Conservation (phyloP, 2,113 vertebrate genomes). For the Percina caprodes region DNA sequence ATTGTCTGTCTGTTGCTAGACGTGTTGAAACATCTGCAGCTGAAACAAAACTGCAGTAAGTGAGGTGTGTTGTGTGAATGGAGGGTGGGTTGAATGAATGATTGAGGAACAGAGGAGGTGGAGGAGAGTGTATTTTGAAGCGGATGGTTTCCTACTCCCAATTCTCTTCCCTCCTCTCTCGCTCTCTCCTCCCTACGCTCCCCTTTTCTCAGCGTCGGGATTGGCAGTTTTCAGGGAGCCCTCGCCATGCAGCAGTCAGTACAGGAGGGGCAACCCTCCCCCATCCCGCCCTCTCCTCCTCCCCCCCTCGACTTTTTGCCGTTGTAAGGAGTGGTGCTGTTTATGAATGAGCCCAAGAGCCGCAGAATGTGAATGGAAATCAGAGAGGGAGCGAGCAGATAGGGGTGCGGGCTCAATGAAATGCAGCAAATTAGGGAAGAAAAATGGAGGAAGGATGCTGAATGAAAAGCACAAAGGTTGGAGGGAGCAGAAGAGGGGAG, state of each 20-base stretch:
- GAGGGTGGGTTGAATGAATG: constrained; percentile 38
- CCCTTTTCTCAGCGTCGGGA: constrained; percentile 45
- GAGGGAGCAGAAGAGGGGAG: not conserved
- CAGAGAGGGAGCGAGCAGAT: constrained; percentile 42
- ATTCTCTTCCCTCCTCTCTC: not conserved
- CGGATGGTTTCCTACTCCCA: constrained; percentile 20
- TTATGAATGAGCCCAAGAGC: constrained; percentile 80
- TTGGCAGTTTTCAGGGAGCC: constrained; percentile 75
- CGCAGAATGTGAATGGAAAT: constrained; percentile 82
- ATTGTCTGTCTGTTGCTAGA: not conserved
- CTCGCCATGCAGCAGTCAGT: constrained; percentile 74
- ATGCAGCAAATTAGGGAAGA: constrained; percentile 50
- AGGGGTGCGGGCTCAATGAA: constrained; percentile 70
- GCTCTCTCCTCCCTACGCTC: constrained; percentile 8
- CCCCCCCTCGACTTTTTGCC: constrained; percentile 60
- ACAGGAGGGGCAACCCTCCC: constrained; percentile 76
- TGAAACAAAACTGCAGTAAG: constrained; percentile 23
- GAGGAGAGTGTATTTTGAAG: constrained; percentile 26
- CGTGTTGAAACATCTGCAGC: constrained; percentile 36
- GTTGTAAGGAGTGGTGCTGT: constrained; percentile 81
- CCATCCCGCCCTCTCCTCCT: constrained; percentile 27
- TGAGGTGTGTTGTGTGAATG: constrained; percentile 47
- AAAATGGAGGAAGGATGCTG: constrained; percentile 53
- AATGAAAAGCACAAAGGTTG: constrained; percentile 59
- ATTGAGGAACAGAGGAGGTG: constrained; percentile 47